Percentiles rank a stretch among this genome's conserved stretches.
These are phyloP conservation scores for Bettongia penicillata DNA, from an alignment of 2,113 vertebrate genomes.

Conservation along the genomic window DNA sequence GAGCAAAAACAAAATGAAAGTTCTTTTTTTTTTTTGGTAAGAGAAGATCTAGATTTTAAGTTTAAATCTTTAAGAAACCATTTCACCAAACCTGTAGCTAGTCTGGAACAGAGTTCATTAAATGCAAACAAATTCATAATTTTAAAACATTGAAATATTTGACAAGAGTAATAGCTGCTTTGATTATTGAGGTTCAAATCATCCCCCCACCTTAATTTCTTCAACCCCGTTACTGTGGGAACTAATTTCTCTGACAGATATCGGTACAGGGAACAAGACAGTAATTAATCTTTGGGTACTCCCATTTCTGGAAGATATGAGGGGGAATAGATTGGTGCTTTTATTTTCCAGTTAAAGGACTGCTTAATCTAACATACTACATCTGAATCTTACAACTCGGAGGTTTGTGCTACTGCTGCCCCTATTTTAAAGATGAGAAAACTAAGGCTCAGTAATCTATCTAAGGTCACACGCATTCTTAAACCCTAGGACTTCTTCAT, in stretches of 20 bases:
- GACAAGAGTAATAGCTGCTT: slow-evolving; percentile 63
- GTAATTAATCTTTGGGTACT: slow-evolving; percentile 43
- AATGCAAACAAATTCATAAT: slow-evolving; percentile 74
- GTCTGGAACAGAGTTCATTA: slow-evolving; percentile 61
- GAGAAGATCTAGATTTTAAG: slow-evolving; percentile 73
- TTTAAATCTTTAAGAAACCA: slow-evolving; percentile 72
- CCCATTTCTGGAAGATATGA: neutral
- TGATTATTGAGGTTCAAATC: slow-evolving; percentile 35
- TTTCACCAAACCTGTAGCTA: slow-evolving; percentile 35
- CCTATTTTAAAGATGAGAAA: neutral
- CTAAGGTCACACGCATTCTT: neutral
- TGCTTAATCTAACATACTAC: neutral
- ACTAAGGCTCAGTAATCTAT: neutral
- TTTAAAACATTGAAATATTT: slow-evolving; percentile 65
- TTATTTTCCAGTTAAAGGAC: neutral
- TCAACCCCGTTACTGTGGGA: slow-evolving; percentile 55
- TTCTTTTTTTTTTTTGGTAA: slow-evolving; percentile 71
- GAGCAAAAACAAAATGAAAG: slow-evolving; percentile 79
- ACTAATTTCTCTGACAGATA: slow-evolving; percentile 61
- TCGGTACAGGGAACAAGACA: neutral
- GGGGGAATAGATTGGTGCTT: neutral
- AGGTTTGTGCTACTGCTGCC: neutral
- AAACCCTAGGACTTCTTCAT: neutral
- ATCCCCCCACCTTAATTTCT: slow-evolving; percentile 20
- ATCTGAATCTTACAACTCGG: neutral